Evolutionary conservation across 2,888 invertebrate species (phyloP).

Genomic region (Melolontha melolontha): DNA sequence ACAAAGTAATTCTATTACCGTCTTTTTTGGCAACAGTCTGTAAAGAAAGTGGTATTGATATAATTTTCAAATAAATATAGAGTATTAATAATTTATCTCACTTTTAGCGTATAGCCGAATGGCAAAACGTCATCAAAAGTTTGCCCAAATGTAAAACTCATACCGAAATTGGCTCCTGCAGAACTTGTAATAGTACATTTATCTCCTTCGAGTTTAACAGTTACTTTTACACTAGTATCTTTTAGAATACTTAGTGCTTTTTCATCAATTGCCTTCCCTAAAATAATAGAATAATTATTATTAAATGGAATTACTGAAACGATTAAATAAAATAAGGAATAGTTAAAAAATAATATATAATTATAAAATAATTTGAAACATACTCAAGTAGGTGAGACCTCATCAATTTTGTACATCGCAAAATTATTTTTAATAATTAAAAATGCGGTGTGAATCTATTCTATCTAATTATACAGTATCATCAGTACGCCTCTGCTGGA

Average conservation of each 20-base stretch:
- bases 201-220: neutral
- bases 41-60: slow-evolving; percentile 21
- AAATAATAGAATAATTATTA: too few species aligned
- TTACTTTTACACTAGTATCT: neutral
- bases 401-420: too few species aligned
- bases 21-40: slow-evolving; percentile 47
- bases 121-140: neutral
- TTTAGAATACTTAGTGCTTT: neutral
- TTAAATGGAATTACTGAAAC: too few species aligned
- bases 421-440: too few species aligned
- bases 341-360: too few species aligned
- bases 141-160: neutral
- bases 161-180: too few species aligned
- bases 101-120: neutral
- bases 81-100: neutral
- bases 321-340: too few species aligned
- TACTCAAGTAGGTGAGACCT: too few species aligned
- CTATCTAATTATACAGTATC: too few species aligned
- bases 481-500: too few species aligned
- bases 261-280: neutral
- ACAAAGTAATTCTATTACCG: slow-evolving; percentile 45
- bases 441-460: too few species aligned
- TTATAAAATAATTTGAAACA: too few species aligned
- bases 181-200: neutral
- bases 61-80: neutral